Conservation (phyloP, 1,140 invertebrate genomes). For the Vanessa atalanta region DNA sequence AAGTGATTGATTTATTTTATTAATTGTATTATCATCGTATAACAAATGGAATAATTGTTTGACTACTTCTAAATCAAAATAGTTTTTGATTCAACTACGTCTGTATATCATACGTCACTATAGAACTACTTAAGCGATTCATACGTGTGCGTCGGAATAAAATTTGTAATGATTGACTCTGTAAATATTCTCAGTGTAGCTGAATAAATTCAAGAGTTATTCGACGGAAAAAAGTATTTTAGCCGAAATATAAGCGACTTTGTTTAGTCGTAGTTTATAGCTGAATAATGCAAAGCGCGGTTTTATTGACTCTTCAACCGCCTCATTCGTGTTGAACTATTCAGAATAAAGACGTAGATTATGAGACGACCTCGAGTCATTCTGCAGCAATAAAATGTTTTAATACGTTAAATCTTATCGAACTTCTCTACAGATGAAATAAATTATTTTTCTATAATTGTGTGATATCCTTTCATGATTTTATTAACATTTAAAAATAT, state of each 20-base stretch:
- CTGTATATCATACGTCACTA: conserved; percentile 18
- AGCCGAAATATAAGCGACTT: conserved; percentile 17
- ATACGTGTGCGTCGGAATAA: conserved; percentile 24
- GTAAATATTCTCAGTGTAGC: conserved; percentile 29
- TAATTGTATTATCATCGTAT: conserved; percentile 7
- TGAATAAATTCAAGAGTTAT: conserved; percentile 32
- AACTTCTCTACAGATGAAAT: background rate
- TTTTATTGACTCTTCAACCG: conserved; percentile 13
- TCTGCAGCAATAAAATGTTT: background rate
- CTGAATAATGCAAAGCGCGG: conserved; percentile 5
- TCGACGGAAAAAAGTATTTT: conserved; percentile 23
- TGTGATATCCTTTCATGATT: conserved; percentile 11
- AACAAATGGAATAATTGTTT: background rate
- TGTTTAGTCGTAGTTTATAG: conserved; percentile 17
- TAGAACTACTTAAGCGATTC: conserved; percentile 9
- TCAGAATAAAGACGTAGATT: conserved; percentile 21
- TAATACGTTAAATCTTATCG: background rate
- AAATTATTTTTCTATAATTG: conserved; percentile 16
- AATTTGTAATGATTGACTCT: conserved; percentile 40
- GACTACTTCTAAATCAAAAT: background rate
- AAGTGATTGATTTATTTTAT: conserved; percentile 25
- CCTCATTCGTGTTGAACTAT: background rate
- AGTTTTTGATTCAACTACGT: background rate
- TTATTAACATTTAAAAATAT: conserved; percentile 45
- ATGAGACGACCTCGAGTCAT: conserved; percentile 3